phyloP scores from a whole-genome alignment of 2,888 invertebrate species.

The Saturnia japonica region DNA sequence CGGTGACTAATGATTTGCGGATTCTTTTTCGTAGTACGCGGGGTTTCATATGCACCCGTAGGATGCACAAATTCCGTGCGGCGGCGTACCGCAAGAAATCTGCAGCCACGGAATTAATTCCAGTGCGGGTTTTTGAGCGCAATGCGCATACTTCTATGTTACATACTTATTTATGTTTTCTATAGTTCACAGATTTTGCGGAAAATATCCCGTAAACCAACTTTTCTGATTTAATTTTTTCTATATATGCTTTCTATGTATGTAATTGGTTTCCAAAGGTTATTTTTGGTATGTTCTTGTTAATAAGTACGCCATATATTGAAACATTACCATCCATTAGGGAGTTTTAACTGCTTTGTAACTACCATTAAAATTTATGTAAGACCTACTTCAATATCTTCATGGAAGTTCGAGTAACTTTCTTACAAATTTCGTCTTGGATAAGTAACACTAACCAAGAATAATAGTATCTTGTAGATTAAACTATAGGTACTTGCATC shows the following conservation, averaged over 20 bases:
- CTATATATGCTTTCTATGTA: background rate
- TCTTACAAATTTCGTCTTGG: background rate
- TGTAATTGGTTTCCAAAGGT: conserved; percentile 4
- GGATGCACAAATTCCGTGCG: too few relatives aligned
- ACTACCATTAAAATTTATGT: background rate
- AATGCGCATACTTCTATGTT: too few relatives aligned
- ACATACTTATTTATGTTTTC: too few relatives aligned
- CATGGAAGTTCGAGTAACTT: background rate
- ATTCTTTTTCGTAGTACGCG: too few relatives aligned
- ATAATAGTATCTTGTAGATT: background rate
- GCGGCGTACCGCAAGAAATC: too few relatives aligned
- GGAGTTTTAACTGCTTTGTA: conserved; percentile 4
- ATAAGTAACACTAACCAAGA: background rate
- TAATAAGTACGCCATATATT: background rate
- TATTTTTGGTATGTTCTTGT: background rate
- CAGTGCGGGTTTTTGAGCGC: too few relatives aligned
- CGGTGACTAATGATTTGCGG: too few relatives aligned
- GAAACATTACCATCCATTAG: background rate
- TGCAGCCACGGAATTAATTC: too few relatives aligned
- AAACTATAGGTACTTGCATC: background rate
- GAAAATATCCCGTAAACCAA: background rate
- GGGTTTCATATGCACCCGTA: too few relatives aligned
- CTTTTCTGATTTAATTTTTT: background rate
- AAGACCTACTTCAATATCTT: background rate
- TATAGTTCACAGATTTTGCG: too few relatives aligned